Percentiles rank a stretch among this genome's conserved stretches.
These are phyloP conservation scores for Edolisoma coerulescens DNA, from an alignment of 2,113 vertebrate species.

Conservation along the genomic window DNA sequence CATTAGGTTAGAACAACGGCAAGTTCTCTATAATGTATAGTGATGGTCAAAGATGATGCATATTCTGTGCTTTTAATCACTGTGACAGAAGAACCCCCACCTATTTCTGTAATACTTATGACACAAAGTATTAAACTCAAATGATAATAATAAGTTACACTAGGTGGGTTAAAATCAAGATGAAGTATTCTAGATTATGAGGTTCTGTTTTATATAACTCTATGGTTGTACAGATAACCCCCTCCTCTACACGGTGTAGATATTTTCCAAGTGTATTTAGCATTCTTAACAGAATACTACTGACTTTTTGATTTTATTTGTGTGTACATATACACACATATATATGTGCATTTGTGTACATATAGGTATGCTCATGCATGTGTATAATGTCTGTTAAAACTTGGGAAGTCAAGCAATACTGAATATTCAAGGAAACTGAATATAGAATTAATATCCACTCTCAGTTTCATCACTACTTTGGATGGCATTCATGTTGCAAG, in stretches of 20 bases:
- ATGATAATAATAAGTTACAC: neutral
- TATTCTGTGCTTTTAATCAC: neutral
- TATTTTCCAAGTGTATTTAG: neutral
- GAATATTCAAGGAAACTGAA: neutral
- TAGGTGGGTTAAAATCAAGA: neutral
- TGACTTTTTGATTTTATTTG: neutral
- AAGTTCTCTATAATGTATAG: neutral
- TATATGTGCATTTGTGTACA: neutral
- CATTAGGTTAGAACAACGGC: neutral
- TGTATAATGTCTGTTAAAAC: neutral
- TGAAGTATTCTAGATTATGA: neutral
- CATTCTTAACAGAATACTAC: neutral
- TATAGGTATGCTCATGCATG: neutral
- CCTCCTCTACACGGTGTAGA: neutral
- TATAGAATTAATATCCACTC: neutral
- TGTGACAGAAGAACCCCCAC: rapidly evolving
- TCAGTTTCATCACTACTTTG: neutral
- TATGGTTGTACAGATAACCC: neutral
- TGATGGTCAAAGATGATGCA: neutral
- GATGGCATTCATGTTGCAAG: neutral
- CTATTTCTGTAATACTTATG: neutral
- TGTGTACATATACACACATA: neutral
- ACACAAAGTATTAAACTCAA: neutral
- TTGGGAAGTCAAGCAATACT: neutral
- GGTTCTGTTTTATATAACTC: neutral